Base-by-base conservation (phyloP, 2,797 vertebrate genomes). In the Bryconaethiops microstoma region DNA sequence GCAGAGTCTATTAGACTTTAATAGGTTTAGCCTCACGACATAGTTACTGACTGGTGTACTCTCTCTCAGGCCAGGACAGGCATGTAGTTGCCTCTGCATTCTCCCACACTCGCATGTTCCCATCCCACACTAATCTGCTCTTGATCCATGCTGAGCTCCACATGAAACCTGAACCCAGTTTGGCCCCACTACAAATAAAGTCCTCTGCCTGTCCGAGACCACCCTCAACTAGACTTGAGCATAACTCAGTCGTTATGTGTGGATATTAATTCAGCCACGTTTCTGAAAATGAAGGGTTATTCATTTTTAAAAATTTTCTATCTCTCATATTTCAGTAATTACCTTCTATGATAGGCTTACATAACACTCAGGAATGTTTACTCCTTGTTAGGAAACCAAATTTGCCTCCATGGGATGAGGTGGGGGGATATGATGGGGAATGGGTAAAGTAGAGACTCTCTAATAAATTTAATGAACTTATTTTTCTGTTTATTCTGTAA, bases 141-240 rank as follows among this genome's bases (percentile, higher is more conserved):
- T 75, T 90, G 88, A 92, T 90, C 88, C 89, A 86, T 81, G 84
- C 85, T 91, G 90, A 90, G 90, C 90, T 87, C 79, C 90, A 91
- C 84, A 89, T 88, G 91, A 92, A 93, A 93, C 83, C 83, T 85
- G 86, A 92, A 89, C 87, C 86, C 82, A 62, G 85, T 79, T 85
- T 77, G 87, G 88, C 81, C 63, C 74, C 85, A 90, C 86, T 86
- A 85, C 88, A 92, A 93, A 92, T 90, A 92, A 90, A 90, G 91
- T 40, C 13, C 48, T 4, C 48, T 52, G 48, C 13, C 48, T 52
- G 48, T 14, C 87, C 79, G 60, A 77, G 91, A 91, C 92, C 90
- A 93, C 91, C 90, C 91, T 80, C 90, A 80, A 69, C 85, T 39
- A 78, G 7, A 74, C 39, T 72, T 74, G 74, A 80, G 69, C 60